Evolutionary conservation across 2,888 invertebrate genomes (phyloP).

Genomic region (Eupsilia transversa): DNA sequence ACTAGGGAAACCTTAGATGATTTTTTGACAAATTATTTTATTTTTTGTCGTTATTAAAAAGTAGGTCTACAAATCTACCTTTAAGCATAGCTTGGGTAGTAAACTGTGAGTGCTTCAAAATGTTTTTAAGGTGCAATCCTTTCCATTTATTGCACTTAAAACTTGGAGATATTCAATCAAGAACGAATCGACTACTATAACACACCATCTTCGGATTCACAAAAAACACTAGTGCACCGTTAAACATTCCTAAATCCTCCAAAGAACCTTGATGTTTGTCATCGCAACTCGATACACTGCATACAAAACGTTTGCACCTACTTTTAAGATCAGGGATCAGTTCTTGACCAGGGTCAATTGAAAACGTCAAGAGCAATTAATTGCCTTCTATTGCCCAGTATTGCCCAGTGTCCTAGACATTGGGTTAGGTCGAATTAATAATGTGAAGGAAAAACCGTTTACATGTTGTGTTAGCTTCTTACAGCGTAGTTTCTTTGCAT

Average conservation of each 20-base stretch:
- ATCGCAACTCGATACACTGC: conserved; percentile 34
- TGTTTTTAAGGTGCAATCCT: not conserved
- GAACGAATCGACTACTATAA: not conserved
- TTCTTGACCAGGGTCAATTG: conserved; percentile 56
- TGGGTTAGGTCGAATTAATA: conserved; percentile 62
- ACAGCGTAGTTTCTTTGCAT: conserved; percentile 27
- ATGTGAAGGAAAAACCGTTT: conserved; percentile 38
- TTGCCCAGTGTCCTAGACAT: conserved; percentile 55
- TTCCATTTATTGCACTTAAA: not conserved
- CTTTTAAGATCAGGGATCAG: conserved; percentile 46
- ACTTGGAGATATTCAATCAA: not conserved
- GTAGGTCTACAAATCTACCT: not conserved
- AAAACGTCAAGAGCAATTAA: conserved; percentile 47
- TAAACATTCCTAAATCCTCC: not conserved
- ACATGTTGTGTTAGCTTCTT: not conserved
- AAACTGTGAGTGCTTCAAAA: not conserved
- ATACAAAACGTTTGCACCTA: conserved; percentile 47
- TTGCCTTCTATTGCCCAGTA: not conserved
- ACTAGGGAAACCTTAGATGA: too few species aligned
- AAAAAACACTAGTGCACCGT: not conserved
- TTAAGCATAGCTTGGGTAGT: not conserved
- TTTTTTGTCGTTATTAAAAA: not conserved
- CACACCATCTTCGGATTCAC: too few species aligned
- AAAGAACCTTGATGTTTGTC: conserved; percentile 33
- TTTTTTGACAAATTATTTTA: too few species aligned